Evolutionary conservation across 2,113 vertebrate genomes (phyloP).

Genomic region (Chloroceryle aenea): DNA sequence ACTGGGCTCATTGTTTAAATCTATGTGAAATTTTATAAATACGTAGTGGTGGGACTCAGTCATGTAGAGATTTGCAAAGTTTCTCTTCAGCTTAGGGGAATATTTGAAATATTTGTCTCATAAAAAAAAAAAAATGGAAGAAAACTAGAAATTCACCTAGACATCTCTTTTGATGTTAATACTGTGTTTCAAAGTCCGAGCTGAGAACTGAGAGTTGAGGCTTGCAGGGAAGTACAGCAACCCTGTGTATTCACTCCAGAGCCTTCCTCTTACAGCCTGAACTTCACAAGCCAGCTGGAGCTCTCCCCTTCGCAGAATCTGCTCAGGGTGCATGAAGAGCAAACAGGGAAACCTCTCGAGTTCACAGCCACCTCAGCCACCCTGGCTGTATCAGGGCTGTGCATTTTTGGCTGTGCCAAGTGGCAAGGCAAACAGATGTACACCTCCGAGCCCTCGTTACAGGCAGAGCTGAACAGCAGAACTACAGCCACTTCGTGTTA

Average conservation of each 20-base stretch:
- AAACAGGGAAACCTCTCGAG: not conserved
- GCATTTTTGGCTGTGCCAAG: not conserved
- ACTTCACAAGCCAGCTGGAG: not conserved
- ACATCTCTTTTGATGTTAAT: not conserved
- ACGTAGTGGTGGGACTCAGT: fast-evolving
- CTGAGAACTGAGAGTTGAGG: slow-evolving; percentile 23
- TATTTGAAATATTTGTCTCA: not conserved
- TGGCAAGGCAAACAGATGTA: slow-evolving; percentile 24
- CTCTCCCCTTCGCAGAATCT: not conserved
- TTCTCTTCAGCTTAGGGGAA: not conserved
- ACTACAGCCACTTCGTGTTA: not conserved
- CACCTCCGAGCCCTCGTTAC: not conserved
- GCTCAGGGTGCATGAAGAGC: not conserved
- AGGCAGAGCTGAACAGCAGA: not conserved
- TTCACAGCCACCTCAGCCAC: not conserved
- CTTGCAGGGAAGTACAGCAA: not conserved
- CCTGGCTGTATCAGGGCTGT: not conserved
- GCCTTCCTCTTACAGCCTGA: not conserved
- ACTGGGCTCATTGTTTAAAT: not conserved
- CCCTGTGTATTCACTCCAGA: not conserved
- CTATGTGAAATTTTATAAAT: not conserved
- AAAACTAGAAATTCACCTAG: not conserved
- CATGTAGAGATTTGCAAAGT: not conserved
- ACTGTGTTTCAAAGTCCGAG: not conserved
- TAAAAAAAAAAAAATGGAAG: not conserved